A percentile compares a stretch with the other conserved stretches of the same genome.
Evolutionary conservation across 2,797 vertebrate species (phyloP).

Genomic region (Hozukius guyotensis): DNA sequence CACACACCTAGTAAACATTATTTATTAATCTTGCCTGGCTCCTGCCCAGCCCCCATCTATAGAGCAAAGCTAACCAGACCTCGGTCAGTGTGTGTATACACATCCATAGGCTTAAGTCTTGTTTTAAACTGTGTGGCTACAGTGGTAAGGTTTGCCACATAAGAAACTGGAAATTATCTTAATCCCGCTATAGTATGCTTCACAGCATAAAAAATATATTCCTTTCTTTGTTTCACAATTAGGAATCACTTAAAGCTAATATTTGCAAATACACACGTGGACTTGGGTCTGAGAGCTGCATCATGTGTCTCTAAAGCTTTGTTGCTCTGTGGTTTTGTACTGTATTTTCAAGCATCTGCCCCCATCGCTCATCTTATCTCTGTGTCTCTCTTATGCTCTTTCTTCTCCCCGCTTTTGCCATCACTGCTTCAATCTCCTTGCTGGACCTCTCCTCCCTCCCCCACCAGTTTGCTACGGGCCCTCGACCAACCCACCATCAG

Average conservation of each 20-base stretch:
- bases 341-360: slow-evolving; percentile 55
- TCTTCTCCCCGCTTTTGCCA: slow-evolving; percentile 81
- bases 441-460: slow-evolving; percentile 79
- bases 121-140: background rate
- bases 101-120: background rate
- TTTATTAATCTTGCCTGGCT: slow-evolving; percentile 29
- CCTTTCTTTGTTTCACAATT: background rate
- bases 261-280: slow-evolving; percentile 11
- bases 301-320: slow-evolving; percentile 31
- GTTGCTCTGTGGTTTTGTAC: slow-evolving; percentile 47
- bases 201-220: background rate
- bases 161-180: background rate
- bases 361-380: slow-evolving; percentile 69
- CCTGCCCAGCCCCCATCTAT: slow-evolving; percentile 8
- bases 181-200: background rate
- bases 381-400: slow-evolving; percentile 68
- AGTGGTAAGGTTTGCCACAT: background rate
- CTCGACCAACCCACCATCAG: slow-evolving; percentile 99
- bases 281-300: slow-evolving; percentile 3
- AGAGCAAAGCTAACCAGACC: slow-evolving; percentile 18
- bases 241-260: background rate
- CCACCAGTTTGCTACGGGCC: slow-evolving; percentile 96
- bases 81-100: background rate
- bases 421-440: slow-evolving; percentile 85
- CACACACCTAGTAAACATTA: background rate